These are phyloP conservation scores for Toxotes lorentzi DNA, from an alignment of 2,797 vertebrate genomes.

Conservation along the genomic window DNA sequence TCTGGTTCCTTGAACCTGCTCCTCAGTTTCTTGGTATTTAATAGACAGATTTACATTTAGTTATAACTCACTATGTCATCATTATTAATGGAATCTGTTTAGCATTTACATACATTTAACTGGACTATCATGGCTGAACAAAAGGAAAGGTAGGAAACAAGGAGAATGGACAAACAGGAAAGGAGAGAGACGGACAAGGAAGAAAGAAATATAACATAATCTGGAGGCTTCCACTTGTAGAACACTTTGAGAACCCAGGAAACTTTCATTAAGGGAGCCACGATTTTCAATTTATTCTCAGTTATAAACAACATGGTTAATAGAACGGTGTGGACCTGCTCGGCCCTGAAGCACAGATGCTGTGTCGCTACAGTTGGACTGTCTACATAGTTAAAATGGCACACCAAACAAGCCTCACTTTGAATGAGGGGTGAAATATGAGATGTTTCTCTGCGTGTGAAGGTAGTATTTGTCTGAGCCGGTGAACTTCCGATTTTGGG, in stretches of 20 bases:
- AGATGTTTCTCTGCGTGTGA: slow-evolving; percentile 25
- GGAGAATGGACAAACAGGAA: neutral
- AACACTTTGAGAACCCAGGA: slow-evolving; percentile 30
- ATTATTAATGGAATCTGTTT: neutral
- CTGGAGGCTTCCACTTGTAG: slow-evolving; percentile 7
- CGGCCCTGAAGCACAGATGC: slow-evolving; percentile 48
- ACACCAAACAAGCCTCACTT: slow-evolving; percentile 48
- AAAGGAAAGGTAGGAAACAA: neutral
- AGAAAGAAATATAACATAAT: neutral
- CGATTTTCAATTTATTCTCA: slow-evolving; percentile 73
- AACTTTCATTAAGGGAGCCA: slow-evolving; percentile 38
- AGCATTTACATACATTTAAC: neutral
- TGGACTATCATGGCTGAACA: neutral
- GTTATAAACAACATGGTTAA: slow-evolving; percentile 66
- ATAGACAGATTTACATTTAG: neutral
- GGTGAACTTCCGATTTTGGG: slow-evolving; percentile 3
- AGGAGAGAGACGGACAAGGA: neutral
- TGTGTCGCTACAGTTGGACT: slow-evolving; percentile 36
- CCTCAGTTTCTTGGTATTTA: neutral
- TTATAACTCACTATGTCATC: neutral
- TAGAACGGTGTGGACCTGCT: slow-evolving; percentile 33
- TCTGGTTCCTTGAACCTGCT: neutral
- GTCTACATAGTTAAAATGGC: slow-evolving; percentile 52
- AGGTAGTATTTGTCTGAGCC: neutral
- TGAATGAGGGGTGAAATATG: slow-evolving; percentile 42